Base-by-base conservation (phyloP, 2,797 vertebrate species). In the Knipowitschia caucasica region DNA sequence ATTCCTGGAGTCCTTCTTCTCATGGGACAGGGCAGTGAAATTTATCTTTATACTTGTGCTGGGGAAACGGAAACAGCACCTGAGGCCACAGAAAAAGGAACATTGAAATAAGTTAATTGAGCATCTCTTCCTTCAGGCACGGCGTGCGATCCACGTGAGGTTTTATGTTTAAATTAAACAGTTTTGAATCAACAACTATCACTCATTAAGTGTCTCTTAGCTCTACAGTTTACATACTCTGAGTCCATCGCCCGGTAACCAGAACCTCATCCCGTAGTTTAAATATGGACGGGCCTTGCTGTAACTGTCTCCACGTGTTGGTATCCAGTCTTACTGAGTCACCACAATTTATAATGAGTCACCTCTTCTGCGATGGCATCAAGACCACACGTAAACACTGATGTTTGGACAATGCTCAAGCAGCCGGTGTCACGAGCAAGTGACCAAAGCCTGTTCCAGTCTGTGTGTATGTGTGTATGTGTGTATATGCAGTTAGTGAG, bases 41-140 rank as follows among this genome's bases (percentile, higher is more conserved):
- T 94, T 98, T 78, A 98, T 96, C 91, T 98, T 98, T 88, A 99
- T 98, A 81, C 94, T 98, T 71, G 96, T 99, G 91, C 96, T 99
- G 73, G 96, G 96, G 78, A 98, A 98, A 71, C 96, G 92, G 82
- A 99, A 95, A 67, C 93, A 98, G 88, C 96, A 99, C 81, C 96
- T 99, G 77, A 5, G 20, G 31, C 54, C 23, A 14, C 35, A 5
- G 34, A 3, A 65, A 1, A 14, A 38, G n/a, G 12, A 10, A 10
- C 36, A 43, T 2, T n/a, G 14, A 26, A 26, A 23, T 44, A 15
- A 15, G 9, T 44, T 44, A 3, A 27, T 10, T 26, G 3, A 25
- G 14, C 24, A 15, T 44, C 42, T 7, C n/a, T 27, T 7, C 14
- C 20, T 21, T 21, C 18, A 40, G 38, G 20, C 14, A n/a, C n/a